Evolutionary conservation across 2,113 vertebrate genomes (phyloP).

Genomic region (Proterorhinus semilunaris): DNA sequence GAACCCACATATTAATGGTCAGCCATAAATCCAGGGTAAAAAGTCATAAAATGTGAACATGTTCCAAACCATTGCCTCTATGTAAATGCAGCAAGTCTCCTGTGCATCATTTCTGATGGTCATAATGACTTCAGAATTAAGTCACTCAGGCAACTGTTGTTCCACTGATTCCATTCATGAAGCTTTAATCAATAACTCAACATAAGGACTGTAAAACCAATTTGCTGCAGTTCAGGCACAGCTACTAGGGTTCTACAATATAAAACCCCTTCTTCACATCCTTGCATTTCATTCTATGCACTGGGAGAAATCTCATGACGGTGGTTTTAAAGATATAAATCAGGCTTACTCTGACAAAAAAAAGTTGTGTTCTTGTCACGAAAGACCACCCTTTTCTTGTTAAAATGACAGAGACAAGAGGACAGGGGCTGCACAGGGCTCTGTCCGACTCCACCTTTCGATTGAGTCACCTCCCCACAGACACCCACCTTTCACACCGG

Average conservation of each 20-base stretch:
- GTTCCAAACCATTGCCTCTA: constrained; percentile 38
- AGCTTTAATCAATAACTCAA: neutral
- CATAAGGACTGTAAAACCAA: neutral
- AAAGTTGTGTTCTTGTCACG: constrained; percentile 27
- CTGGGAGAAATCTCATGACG: constrained; percentile 1
- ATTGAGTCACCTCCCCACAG: constrained; percentile 67
- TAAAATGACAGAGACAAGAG: constrained; percentile 46
- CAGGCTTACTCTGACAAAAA: constrained; percentile 18
- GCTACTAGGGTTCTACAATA: neutral
- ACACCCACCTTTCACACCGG: constrained; percentile 68
- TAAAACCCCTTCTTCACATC: neutral
- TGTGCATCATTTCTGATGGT: constrained; percentile 31
- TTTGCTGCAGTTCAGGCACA: neutral
- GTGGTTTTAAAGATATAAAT: constrained; percentile 31
- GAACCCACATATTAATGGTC: constrained; percentile 1
- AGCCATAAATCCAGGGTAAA: constrained; percentile 35
- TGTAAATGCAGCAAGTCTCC: constrained; percentile 30
- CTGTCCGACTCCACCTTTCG: constrained; percentile 63
- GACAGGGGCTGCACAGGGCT: constrained; percentile 35
- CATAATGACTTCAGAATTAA: constrained; percentile 23
- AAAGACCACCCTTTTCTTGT: constrained; percentile 37
- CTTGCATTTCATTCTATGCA: too few relatives aligned
- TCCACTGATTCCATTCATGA: neutral
- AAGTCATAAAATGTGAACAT: constrained; percentile 40
- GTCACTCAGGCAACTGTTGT: constrained; percentile 2